Conservation (phyloP, 2,113 vertebrate genomes). For the Antechinus stuartii region DNA sequence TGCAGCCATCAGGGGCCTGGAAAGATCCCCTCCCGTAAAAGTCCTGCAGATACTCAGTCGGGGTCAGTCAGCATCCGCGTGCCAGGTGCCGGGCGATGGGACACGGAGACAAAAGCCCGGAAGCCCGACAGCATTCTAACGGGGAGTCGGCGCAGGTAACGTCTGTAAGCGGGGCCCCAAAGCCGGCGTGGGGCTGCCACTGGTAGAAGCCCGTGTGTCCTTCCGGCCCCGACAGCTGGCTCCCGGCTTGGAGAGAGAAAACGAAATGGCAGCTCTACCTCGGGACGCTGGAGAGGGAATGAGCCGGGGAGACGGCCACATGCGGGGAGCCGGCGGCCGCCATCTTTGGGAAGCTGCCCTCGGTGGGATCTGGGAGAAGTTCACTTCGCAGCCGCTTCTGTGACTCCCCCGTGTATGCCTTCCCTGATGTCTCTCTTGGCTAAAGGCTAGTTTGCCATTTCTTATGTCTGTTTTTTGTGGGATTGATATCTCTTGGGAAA, state of each 20-base stretch:
- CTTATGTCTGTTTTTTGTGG: background rate
- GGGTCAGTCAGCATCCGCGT: background rate
- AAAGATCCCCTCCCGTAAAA: background rate
- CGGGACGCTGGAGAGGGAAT: background rate
- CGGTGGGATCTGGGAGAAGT: background rate
- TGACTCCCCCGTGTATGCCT: background rate
- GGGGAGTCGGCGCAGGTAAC: no score
- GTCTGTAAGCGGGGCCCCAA: background rate
- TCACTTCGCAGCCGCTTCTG: background rate
- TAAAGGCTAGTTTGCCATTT: background rate
- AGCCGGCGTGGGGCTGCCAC: background rate
- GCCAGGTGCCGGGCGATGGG: background rate
- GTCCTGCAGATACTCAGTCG: background rate
- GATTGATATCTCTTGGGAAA: background rate
- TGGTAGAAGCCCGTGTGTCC: no score
- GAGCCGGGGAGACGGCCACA: background rate
- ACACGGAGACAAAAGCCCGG: background rate
- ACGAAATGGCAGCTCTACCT: background rate
- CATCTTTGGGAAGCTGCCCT: background rate
- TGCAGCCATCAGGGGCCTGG: no score
- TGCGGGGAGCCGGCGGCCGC: background rate
- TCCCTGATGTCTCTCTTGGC: background rate
- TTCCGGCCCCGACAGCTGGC: background rate
- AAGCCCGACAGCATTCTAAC: no score
- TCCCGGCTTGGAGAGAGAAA: background rate